Evolutionary conservation across 2,888 invertebrate species (phyloP).

Genomic region (Sminthurinus aureus): DNA sequence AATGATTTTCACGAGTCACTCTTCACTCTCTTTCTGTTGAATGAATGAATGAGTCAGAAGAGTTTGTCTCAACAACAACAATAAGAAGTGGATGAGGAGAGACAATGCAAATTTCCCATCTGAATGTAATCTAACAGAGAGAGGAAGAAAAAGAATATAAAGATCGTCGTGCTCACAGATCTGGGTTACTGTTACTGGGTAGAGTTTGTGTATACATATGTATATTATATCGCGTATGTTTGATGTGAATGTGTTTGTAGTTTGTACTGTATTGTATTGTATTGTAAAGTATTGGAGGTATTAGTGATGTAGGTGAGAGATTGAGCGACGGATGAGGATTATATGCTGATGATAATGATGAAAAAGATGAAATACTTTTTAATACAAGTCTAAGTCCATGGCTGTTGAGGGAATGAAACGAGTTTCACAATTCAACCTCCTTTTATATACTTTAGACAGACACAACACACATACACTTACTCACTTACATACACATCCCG

Average conservation of each 20-base stretch:
- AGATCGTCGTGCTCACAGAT: not conserved
- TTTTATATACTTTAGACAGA: constrained; percentile 16
- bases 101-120: constrained; percentile 2
- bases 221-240: not conserved
- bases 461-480: not conserved
- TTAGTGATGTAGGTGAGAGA: constrained; percentile 38
- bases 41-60: too few species aligned
- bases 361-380: constrained; percentile 16
- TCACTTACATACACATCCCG: constrained; percentile 1
- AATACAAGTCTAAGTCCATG: constrained; percentile 26
- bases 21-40: too few species aligned
- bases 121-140: constrained; percentile 9
- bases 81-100: not conserved
- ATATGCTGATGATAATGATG: not conserved
- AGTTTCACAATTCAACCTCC: constrained; percentile 36
- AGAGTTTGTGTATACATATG: too few species aligned
- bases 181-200: not conserved
- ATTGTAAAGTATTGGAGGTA: not conserved
- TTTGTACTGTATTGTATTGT: not conserved
- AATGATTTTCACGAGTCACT: too few species aligned
- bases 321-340: constrained; percentile 20
- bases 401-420: constrained; percentile 37
- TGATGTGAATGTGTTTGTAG: not conserved
- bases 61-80: too few species aligned
- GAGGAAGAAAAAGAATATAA: too few species aligned